Evolutionary conservation across 2,888 invertebrate species (phyloP).

Genomic region (Acrobasis suavella): DNA sequence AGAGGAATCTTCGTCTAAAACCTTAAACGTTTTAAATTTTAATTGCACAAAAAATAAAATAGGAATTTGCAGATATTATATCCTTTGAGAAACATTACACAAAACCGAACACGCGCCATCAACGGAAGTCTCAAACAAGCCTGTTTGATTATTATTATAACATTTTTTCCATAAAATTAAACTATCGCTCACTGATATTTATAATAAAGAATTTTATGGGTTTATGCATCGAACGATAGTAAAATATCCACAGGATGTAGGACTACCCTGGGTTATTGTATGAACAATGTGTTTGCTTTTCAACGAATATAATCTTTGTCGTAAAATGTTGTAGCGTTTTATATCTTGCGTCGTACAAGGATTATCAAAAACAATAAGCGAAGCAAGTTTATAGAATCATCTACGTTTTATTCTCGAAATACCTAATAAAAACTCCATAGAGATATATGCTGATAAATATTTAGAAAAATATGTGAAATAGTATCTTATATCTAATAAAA

Average conservation of each 20-base stretch:
- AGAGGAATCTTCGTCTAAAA: too few species aligned
- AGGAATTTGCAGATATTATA: slow-evolving; percentile 1
- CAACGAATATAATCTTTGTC: slow-evolving; percentile 40
- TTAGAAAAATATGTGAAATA: too few species aligned
- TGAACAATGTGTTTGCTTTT: slow-evolving; percentile 62
- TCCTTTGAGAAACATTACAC: not conserved
- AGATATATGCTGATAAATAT: not conserved
- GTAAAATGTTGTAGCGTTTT: slow-evolving; percentile 34
- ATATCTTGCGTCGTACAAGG: slow-evolving; percentile 25
- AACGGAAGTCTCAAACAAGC: slow-evolving; percentile 63
- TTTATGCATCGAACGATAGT: slow-evolving; percentile 67
- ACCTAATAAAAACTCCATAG: not conserved
- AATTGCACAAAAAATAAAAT: not conserved
- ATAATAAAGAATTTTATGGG: slow-evolving; percentile 77
- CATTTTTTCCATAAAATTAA: slow-evolving; percentile 68
- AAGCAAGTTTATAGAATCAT: slow-evolving; percentile 16
- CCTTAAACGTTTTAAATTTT: not conserved
- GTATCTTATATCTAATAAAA: too few species aligned
- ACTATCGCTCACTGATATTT: slow-evolving; percentile 62
- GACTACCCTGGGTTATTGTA: slow-evolving; percentile 46
- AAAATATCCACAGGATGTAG: slow-evolving; percentile 68
- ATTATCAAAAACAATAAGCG: slow-evolving; percentile 21
- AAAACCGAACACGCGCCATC: slow-evolving; percentile 13
- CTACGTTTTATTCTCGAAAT: not conserved
- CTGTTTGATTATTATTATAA: slow-evolving; percentile 65